Evolutionary conservation across 2,797 vertebrate species (phyloP).

Genomic region (Eulemur rubriventer): DNA sequence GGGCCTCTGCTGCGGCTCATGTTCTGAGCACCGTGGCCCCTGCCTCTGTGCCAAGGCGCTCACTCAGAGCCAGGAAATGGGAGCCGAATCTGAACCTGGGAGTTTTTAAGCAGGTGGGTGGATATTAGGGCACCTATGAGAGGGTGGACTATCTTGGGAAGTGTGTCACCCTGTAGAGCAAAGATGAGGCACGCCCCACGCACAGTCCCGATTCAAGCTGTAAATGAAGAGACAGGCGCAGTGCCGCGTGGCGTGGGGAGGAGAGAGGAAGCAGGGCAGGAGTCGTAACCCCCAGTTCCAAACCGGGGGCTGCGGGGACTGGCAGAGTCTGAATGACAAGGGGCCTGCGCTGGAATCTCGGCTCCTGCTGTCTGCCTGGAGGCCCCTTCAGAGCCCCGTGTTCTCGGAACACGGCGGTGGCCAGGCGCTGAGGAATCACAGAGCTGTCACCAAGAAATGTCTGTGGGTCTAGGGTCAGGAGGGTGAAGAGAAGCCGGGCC

Average conservation of each 20-base stretch:
- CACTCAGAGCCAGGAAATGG: neutral
- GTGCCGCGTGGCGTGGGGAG: rapidly evolving
- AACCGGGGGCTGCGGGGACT: neutral
- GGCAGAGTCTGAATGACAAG: neutral
- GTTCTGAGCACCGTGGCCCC: neutral
- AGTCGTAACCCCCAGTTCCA: neutral
- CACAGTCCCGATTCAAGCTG: neutral
- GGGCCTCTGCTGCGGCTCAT: rapidly evolving
- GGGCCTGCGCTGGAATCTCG: neutral
- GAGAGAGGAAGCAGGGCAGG: neutral
- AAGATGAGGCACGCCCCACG: rapidly evolving
- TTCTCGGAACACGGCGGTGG: neutral
- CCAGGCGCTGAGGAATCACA: neutral
- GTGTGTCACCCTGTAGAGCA: too few species aligned
- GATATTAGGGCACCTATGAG: rapidly evolving
- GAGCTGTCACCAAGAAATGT: constrained; percentile 70
- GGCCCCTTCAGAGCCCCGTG: neutral
- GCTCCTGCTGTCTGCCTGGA: neutral
- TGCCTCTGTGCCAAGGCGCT: neutral
- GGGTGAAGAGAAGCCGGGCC: constrained; percentile 5
- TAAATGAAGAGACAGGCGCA: neutral
- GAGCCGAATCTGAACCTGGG: neutral
- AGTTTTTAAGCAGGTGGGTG: neutral
- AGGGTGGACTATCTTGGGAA: neutral
- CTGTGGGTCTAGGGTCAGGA: constrained; percentile 58